Conservation (phyloP, 2,797 vertebrate genomes). For the Siniperca scherzeri region DNA sequence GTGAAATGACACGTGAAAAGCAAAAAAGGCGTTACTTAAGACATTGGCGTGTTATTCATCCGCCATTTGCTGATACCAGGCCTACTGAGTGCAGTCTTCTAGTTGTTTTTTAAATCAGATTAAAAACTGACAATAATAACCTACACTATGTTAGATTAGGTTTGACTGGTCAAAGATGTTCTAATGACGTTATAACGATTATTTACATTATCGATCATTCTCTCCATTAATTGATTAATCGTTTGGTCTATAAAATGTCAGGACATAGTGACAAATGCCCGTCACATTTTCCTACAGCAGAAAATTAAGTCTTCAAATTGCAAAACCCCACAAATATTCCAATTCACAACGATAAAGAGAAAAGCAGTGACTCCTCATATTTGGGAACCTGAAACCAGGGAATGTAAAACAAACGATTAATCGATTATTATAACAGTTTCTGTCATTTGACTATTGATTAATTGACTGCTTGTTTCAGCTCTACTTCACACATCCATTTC, state of each 20-base stretch:
- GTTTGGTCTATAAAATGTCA: background rate
- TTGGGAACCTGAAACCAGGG: background rate
- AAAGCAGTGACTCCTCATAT: background rate
- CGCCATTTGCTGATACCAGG: too few relatives aligned
- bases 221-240: background rate
- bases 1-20: too few relatives aligned
- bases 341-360: background rate
- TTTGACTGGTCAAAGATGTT: background rate
- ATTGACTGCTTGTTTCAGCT: background rate
- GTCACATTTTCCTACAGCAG: too few relatives aligned
- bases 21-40: too few relatives aligned
- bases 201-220: background rate
- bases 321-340: background rate
- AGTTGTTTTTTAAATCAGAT: too few relatives aligned
- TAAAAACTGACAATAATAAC: background rate
- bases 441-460: background rate
- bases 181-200: background rate
- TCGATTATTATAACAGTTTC: background rate
- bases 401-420: background rate
- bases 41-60: too few relatives aligned
- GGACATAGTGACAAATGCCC: background rate
- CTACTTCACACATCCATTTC: background rate
- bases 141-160: background rate
- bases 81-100: too few relatives aligned
- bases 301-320: background rate